Conservation (phyloP, 2,113 vertebrate genomes). For the Haplotaxodon microlepis region DNA sequence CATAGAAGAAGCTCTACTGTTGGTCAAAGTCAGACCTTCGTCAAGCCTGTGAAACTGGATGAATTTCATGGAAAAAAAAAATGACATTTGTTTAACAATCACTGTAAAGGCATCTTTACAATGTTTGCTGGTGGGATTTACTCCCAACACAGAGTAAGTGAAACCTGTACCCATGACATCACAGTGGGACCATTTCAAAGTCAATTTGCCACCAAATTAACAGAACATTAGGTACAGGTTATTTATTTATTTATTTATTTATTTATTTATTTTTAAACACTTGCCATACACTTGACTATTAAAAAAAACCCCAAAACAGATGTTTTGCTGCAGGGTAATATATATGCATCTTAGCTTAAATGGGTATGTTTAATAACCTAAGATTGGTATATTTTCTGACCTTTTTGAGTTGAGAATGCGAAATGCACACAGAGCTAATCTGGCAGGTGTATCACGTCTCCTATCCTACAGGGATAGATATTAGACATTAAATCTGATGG, state of each 20-base stretch:
- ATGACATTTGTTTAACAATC: background rate
- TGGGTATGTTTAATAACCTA: background rate
- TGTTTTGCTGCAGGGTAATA: background rate
- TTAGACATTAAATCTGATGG: background rate
- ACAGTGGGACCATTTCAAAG: background rate
- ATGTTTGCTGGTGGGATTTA: background rate
- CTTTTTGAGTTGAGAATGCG: background rate
- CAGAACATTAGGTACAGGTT: background rate
- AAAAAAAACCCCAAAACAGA: fast-evolving
- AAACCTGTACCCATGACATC: background rate
- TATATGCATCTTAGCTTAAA: background rate
- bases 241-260: background rate
- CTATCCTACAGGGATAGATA: background rate
- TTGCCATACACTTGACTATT: background rate
- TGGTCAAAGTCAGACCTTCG: background rate
- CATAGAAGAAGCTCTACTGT: background rate
- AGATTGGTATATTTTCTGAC: background rate
- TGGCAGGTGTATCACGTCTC: conserved; percentile 17
- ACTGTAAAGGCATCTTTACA: background rate
- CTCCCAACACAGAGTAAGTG: background rate
- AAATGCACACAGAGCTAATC: background rate
- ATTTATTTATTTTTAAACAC: background rate
- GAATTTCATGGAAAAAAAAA: background rate
- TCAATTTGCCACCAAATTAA: background rate
- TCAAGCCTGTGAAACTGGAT: background rate